Conservation (phyloP, 1,140 invertebrate genomes). For the Chymomyza costata region DNA sequence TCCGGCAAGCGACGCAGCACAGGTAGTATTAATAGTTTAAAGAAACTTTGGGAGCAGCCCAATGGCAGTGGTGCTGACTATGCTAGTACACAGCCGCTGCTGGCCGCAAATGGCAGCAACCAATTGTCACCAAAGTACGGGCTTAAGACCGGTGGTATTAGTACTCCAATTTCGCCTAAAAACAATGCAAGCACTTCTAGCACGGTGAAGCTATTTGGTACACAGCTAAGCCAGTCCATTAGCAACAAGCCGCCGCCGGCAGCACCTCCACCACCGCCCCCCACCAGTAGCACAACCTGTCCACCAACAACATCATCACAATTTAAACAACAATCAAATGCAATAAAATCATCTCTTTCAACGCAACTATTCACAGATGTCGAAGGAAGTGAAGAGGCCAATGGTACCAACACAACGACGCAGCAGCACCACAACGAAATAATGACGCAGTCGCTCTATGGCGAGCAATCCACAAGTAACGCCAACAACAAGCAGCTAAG, state of each 20-base stretch:
- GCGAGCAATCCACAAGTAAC: slow-evolving; percentile 17
- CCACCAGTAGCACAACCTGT: slow-evolving; percentile 37
- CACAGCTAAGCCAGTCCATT: slow-evolving; percentile 15
- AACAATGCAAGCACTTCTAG: slow-evolving; percentile 2
- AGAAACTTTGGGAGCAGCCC: slow-evolving; percentile 91
- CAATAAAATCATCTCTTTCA: slow-evolving; percentile 71
- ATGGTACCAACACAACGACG: slow-evolving; percentile 8
- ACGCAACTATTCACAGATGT: slow-evolving; percentile 74
- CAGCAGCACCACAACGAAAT: slow-evolving; percentile 31
- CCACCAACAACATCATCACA: slow-evolving; percentile 3
- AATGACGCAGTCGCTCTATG: slow-evolving; percentile 63
- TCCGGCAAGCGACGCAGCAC: slow-evolving; percentile 91
- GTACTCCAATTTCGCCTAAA: not conserved
- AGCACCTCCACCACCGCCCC: slow-evolving; percentile 69
- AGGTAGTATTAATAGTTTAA: slow-evolving; percentile 93
- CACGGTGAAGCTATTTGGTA: slow-evolving; percentile 7
- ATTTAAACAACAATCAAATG: slow-evolving; percentile 29
- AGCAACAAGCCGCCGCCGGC: slow-evolving; percentile 64
- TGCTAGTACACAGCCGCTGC: slow-evolving; percentile 54
- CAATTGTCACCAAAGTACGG: slow-evolving; percentile 71
- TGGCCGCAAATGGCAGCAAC: slow-evolving; percentile 16
- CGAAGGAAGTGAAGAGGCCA: slow-evolving; percentile 14
- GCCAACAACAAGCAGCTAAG: slow-evolving; percentile 60
- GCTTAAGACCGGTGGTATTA: slow-evolving; percentile 28
- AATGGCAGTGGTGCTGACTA: slow-evolving; percentile 75